phyloP scores from a whole-genome alignment of 1,140 invertebrate genomes.

The Periplaneta americana region DNA sequence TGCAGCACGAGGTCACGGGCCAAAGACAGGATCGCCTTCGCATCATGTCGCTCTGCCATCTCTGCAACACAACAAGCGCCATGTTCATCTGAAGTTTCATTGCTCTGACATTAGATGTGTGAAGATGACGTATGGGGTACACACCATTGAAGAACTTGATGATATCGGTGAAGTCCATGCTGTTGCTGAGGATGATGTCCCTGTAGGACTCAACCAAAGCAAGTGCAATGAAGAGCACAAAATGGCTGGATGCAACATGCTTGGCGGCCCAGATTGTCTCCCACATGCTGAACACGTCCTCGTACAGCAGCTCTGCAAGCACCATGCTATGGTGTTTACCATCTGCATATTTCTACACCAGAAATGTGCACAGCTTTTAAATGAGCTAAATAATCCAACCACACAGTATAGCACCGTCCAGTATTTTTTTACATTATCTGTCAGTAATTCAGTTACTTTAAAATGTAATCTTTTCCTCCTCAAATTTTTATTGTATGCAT shows the following conservation, averaged over 20 bases:
- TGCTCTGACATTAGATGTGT: not conserved
- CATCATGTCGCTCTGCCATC: conserved; percentile 92
- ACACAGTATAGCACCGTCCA: too few species aligned
- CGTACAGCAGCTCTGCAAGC: conserved; percentile 72
- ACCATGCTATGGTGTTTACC: too few species aligned
- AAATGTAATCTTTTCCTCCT: too few species aligned
- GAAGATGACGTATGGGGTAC: too few species aligned
- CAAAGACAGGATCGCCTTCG: conserved; percentile 69
- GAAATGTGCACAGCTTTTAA: too few species aligned
- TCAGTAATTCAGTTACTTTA: too few species aligned
- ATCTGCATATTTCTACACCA: too few species aligned
- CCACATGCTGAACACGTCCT: conserved; percentile 91
- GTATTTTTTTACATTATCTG: too few species aligned
- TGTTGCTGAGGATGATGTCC: conserved; percentile 89
- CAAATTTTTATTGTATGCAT: too few species aligned
- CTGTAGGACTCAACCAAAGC: conserved; percentile 88
- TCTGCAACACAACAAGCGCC: conserved; percentile 55
- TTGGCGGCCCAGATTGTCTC: conserved; percentile 94
- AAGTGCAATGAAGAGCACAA: conserved; percentile 89
- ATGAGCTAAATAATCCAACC: too few species aligned
- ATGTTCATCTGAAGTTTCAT: not conserved
- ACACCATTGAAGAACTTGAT: conserved; percentile 97
- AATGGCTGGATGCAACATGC: conserved; percentile 78
- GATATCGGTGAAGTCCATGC: conserved; percentile 96
- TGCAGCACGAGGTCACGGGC: conserved; percentile 79